These are phyloP conservation scores for Scelioninae gen. 2 DNA, from an alignment of 2,888 invertebrate species.

Conservation along the genomic window DNA sequence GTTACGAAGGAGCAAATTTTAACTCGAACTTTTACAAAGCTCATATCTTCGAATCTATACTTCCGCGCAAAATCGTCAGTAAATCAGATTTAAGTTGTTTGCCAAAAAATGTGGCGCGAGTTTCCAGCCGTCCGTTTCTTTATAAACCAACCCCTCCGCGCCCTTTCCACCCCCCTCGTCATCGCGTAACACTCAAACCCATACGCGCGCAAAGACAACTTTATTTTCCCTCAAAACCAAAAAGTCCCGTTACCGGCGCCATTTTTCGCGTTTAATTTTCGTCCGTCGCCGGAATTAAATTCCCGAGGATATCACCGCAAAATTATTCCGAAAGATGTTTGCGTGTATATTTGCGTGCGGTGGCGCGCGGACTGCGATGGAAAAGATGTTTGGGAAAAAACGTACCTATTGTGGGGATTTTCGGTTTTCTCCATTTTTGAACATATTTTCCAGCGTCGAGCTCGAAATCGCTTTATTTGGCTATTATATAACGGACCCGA, in stretches of 20 bases:
- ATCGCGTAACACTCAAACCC: too few relatives aligned
- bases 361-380: constrained; percentile 1
- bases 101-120: constrained; percentile 24
- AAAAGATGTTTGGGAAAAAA: constrained; percentile 35
- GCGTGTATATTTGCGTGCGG: constrained; percentile 21
- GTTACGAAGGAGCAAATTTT: constrained; percentile 28
- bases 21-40: constrained; percentile 40
- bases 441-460: constrained; percentile 32
- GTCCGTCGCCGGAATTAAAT: constrained; percentile 2
- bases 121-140: constrained; percentile 10
- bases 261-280: constrained; percentile 5
- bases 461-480: constrained; percentile 31
- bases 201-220: too few relatives aligned
- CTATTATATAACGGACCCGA: constrained; percentile 7
- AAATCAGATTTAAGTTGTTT: constrained; percentile 44
- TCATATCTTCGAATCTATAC: constrained; percentile 43
- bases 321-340: constrained; percentile 24
- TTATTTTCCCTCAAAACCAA: background rate
- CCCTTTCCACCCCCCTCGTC: too few relatives aligned
- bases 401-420: constrained; percentile 14
- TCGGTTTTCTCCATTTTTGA: constrained; percentile 18
- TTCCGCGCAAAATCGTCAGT: constrained; percentile 43
- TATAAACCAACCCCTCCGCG: background rate
- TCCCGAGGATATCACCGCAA: constrained; percentile 8
- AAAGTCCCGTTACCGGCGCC: background rate